Evolutionary conservation across 2,113 vertebrate species (phyloP).

Genomic region (Callionymus lyra): DNA sequence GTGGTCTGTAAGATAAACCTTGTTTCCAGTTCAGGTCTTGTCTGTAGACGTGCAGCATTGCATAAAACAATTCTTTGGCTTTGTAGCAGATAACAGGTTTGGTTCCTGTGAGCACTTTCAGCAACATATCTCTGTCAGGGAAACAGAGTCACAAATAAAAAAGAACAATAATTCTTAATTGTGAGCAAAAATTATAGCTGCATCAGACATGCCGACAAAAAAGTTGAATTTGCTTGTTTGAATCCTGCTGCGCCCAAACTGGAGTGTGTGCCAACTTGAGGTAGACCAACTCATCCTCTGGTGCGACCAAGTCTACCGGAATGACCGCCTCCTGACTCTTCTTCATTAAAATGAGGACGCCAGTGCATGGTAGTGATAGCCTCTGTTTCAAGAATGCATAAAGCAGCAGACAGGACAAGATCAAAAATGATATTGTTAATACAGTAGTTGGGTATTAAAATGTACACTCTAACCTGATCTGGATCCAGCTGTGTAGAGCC

Average conservation of each 20-base stretch:
- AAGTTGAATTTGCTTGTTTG: slow-evolving; percentile 30
- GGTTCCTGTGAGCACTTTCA: slow-evolving; percentile 57
- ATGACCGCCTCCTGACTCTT: slow-evolving; percentile 8
- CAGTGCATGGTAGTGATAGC: slow-evolving; percentile 61
- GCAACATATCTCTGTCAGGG: slow-evolving; percentile 67
- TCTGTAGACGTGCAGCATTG: slow-evolving; percentile 60
- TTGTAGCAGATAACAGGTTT: slow-evolving; percentile 79
- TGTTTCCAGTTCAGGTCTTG: slow-evolving; percentile 72
- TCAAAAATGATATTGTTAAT: too few species aligned
- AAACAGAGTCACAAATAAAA: slow-evolving; percentile 3
- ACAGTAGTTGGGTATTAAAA: too few species aligned
- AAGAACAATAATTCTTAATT: too few species aligned
- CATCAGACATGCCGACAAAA: slow-evolving; percentile 68
- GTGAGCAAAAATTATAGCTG: too few species aligned
- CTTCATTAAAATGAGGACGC: slow-evolving; percentile 74
- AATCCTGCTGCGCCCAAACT: slow-evolving; percentile 53
- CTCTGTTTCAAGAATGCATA: slow-evolving; percentile 50
- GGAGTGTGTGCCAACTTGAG: slow-evolving; percentile 58
- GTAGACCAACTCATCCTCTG: slow-evolving; percentile 63
- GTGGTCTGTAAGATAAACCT: slow-evolving; percentile 44
- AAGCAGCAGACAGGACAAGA: too few species aligned
- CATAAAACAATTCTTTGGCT: slow-evolving; percentile 81
- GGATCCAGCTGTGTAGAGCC: slow-evolving; percentile 76
- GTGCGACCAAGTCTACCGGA: slow-evolving; percentile 12
- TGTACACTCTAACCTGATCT: slow-evolving; percentile 61